Percentiles rank a stretch among this genome's conserved stretches.
phyloP scores from a whole-genome alignment of 2,888 invertebrate species.

The Synergus gifuensis region DNA sequence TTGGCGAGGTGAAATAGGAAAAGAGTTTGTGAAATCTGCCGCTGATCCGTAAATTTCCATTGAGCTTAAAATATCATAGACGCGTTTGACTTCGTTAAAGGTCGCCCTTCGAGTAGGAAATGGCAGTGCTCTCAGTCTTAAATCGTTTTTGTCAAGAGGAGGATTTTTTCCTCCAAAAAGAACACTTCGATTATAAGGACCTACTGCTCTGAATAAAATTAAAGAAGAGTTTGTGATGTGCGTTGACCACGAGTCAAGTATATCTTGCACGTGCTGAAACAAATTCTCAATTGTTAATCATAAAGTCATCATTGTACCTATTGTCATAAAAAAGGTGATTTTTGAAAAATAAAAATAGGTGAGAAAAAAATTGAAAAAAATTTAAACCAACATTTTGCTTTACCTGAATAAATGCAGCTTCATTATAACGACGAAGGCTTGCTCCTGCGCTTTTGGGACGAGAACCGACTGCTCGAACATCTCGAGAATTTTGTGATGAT shows the following conservation, averaged over 20 bases:
- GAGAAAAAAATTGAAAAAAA: conserved; percentile 1
- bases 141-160: conserved; percentile 82
- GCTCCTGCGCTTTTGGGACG: conserved; percentile 90
- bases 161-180: conserved; percentile 88
- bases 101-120: conserved; percentile 91
- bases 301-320: neutral
- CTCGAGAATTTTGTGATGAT: conserved; percentile 85
- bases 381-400: neutral
- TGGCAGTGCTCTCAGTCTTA: conserved; percentile 85
- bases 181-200: conserved; percentile 84
- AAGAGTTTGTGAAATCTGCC: conserved; percentile 67
- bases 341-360: conserved; percentile 25
- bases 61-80: conserved; percentile 84
- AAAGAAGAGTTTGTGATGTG: conserved; percentile 84
- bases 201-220: conserved; percentile 88
- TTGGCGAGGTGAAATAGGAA: conserved; percentile 72
- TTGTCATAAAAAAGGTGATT: neutral
- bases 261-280: conserved; percentile 86
- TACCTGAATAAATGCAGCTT: conserved; percentile 86
- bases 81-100: conserved; percentile 87
- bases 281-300: conserved; percentile 49
- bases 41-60: conserved; percentile 82
- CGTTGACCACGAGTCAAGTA: conserved; percentile 84
- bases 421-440: conserved; percentile 88
- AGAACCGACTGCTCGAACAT: conserved; percentile 81